Percentiles rank a stretch among this genome's conserved stretches.
Evolutionary conservation across 2,113 vertebrate species (phyloP).

Genomic region (Heteronetta atricapilla): DNA sequence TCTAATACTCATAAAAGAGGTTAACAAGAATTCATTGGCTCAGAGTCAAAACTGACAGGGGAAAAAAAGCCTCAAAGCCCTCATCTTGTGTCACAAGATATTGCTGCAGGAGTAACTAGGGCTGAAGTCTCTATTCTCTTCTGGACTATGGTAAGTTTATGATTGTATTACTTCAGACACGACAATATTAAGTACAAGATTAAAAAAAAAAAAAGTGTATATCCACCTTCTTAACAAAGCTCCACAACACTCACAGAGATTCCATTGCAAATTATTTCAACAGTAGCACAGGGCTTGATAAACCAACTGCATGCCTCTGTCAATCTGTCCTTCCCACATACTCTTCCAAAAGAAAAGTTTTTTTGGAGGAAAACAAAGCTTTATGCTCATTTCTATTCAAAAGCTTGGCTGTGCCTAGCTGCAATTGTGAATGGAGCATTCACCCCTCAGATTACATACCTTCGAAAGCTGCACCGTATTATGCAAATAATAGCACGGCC

Average conservation of each 20-base stretch:
- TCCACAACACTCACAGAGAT: neutral
- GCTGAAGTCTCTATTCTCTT: neutral
- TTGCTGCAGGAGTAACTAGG: neutral
- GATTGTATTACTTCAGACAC: neutral
- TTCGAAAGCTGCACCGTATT: neutral
- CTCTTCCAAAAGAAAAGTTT: neutral
- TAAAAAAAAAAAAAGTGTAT: neutral
- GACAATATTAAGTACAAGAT: neutral
- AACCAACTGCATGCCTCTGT: neutral
- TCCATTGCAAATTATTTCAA: neutral
- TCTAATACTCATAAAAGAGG: neutral
- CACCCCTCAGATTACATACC: neutral
- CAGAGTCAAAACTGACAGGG: neutral
- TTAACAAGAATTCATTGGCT: neutral
- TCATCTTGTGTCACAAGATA: neutral
- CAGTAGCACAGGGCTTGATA: neutral
- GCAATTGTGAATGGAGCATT: neutral
- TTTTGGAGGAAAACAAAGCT: neutral
- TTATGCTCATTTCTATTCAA: neutral
- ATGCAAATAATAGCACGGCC: fast-evolving
- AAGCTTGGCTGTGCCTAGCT: neutral
- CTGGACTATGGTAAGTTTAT: neutral
- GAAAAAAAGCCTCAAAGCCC: neutral
- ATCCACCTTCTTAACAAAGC: neutral
- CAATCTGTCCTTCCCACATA: fast-evolving